These are phyloP conservation scores for Phylloscopus trochilus DNA, from an alignment of 2,113 vertebrate genomes.

Conservation along the genomic window DNA sequence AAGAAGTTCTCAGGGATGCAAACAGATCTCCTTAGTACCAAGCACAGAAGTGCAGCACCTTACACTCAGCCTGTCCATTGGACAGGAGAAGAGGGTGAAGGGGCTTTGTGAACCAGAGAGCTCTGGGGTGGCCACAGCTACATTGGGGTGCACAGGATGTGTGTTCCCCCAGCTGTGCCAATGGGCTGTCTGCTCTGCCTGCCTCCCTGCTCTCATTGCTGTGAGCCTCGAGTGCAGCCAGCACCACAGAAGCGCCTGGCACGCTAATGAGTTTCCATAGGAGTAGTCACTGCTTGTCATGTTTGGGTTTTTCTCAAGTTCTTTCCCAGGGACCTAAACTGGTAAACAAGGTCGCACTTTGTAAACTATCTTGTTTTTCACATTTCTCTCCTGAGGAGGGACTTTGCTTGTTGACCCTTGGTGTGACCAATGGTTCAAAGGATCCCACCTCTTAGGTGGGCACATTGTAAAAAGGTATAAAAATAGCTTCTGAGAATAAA, in stretches of 20 bases:
- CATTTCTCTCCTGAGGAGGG: too few relatives aligned
- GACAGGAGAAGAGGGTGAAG: background rate
- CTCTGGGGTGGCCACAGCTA: background rate
- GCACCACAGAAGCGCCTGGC: background rate
- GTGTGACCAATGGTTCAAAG: too few relatives aligned
- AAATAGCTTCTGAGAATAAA: too few relatives aligned
- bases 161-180: background rate
- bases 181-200: background rate
- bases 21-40: background rate
- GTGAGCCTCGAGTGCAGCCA: background rate
- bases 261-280: constrained; percentile 65
- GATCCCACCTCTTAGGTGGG: too few relatives aligned
- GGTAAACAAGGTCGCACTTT: too few relatives aligned
- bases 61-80: background rate
- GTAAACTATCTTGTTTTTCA: too few relatives aligned
- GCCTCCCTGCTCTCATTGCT: background rate
- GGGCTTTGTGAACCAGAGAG: background rate
- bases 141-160: background rate
- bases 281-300: too few relatives aligned
- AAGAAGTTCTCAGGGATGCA: background rate
- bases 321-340: too few relatives aligned
- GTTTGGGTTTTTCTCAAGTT: too few relatives aligned
- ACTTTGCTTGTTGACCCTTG: too few relatives aligned
- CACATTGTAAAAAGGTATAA: too few relatives aligned
- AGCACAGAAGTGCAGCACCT: background rate